Conservation (phyloP, 2,888 invertebrate genomes). For the Argynnis bischoffii region DNA sequence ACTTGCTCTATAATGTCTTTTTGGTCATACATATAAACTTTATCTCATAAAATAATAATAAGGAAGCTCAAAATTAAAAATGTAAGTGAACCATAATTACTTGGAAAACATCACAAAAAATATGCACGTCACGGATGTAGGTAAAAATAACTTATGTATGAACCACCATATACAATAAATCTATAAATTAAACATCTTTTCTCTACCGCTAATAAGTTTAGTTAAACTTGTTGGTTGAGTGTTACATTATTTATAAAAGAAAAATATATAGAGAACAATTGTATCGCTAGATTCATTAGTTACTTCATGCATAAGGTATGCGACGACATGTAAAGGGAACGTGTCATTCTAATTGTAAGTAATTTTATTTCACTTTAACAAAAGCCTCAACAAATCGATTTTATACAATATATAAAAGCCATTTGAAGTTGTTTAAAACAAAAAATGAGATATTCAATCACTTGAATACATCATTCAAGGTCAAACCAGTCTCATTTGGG, state of each 20-base stretch:
- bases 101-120: constrained; percentile 22
- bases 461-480: constrained; percentile 6
- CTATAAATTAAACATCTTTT: not conserved
- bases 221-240: not conserved
- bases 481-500: constrained; percentile 18
- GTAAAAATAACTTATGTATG: constrained; percentile 7
- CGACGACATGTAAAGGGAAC: not conserved
- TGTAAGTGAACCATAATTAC: constrained; percentile 16
- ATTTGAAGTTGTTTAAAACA: not conserved
- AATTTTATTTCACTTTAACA: not conserved
- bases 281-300: not conserved
- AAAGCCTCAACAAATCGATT: not conserved
- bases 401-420: not conserved
- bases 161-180: not conserved
- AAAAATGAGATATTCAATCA: constrained; percentile 17
- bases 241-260: not conserved
- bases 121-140: constrained; percentile 21
- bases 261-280: not conserved
- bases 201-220: not conserved
- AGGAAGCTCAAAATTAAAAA: constrained; percentile 11
- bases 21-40: not conserved
- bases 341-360: not conserved
- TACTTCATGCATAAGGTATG: constrained; percentile 10
- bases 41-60: constrained; percentile 21
- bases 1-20: not conserved